Base-by-base conservation (phyloP, 2,888 invertebrate species). In the Ecdyonurus torrentis region DNA sequence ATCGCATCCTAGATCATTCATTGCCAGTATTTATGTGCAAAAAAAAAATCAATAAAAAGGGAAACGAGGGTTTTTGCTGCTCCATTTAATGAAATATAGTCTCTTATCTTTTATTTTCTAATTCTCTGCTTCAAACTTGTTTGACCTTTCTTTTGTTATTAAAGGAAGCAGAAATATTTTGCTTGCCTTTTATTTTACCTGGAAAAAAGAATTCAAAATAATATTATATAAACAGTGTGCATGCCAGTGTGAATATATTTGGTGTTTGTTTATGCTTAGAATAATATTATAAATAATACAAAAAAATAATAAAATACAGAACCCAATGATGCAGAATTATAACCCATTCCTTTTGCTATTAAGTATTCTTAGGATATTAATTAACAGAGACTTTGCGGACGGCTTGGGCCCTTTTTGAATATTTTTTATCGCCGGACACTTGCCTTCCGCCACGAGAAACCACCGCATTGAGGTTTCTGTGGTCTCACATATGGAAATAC, bases 341-440 rank as follows among this genome's bases (percentile, higher is more conserved):
- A 37, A 37, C 37, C 37, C 37, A 37, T 37, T 37, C 37, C 37
- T 37, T n/a, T n/a, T n/a, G n/a, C n/a, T n/a, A n/a, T n/a, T n/a
- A n/a, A n/a, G n/a, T n/a, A n/a, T n/a, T n/a, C n/a, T n/a, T n/a
- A n/a, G n/a, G n/a, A n/a, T n/a, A n/a, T 5, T 55, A 18, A 55
- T 55, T 55, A 22, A 55, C n/a, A 20, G 55, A 55, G 55, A 55
- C 55, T 20, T 55, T 55, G 5, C 55, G 55, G 55, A 55, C n/a
- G 55, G 55, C 55, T 55, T 55, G 55, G 5, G 55, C 55, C 55
- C 55, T 55, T 22, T 7, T 18, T 20, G n/a, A 55, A 55, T 22
- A n/a, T n/a, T n/a, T n/a, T n/a, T n/a, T n/a, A n/a, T 55, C 7
- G 55, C 55, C 55, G 55, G 55, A 20, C 55, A n/a, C 55, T 55